Conservation (phyloP, 64 coral and sea anemone species). For the Actinia equina region DNA sequence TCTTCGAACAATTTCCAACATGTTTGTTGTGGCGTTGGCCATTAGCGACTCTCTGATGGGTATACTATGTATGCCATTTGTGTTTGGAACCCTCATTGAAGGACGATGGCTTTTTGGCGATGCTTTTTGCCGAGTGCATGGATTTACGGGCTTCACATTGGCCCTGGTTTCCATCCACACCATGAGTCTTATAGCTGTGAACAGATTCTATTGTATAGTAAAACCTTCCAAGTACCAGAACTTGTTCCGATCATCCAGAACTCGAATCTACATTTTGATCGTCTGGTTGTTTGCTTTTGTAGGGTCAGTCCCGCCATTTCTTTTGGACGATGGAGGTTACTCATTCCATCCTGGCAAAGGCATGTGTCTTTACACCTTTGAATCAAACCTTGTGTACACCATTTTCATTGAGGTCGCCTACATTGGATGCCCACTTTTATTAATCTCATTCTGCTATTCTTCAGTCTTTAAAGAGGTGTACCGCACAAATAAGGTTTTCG, state of each 20-base stretch:
- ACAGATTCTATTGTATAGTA: slow-evolving; percentile 39
- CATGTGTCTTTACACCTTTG: slow-evolving; percentile 25
- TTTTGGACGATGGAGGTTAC: slow-evolving; percentile 19
- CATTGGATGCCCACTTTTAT: slow-evolving; percentile 6
- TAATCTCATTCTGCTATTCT: slow-evolving; percentile 28
- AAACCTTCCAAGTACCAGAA: slow-evolving; percentile 34
- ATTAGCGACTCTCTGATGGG: slow-evolving; percentile 29
- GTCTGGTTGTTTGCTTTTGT: slow-evolving; percentile 20
- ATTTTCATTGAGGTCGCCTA: slow-evolving; percentile 36
- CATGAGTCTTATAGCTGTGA: slow-evolving; percentile 37
- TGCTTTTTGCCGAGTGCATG: not conserved
- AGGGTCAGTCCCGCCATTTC: not conserved
- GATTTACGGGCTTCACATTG: slow-evolving; percentile 16
- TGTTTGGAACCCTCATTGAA: not conserved
- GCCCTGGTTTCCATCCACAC: slow-evolving; percentile 23
- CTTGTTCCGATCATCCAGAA: not conserved
- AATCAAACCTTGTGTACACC: slow-evolving; percentile 28
- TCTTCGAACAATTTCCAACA: slow-evolving; percentile 18
- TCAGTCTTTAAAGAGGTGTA: slow-evolving; percentile 36
- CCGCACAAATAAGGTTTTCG: slow-evolving; percentile 41
- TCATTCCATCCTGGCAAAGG: slow-evolving; percentile 1
- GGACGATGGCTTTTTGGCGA: slow-evolving; percentile 29
- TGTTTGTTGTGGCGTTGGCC: slow-evolving; percentile 32
- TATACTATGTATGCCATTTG: slow-evolving; percentile 21
- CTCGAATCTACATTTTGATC: not conserved